phyloP scores from a whole-genome alignment of 1,140 invertebrate genomes.

The Danaus plexippus region DNA sequence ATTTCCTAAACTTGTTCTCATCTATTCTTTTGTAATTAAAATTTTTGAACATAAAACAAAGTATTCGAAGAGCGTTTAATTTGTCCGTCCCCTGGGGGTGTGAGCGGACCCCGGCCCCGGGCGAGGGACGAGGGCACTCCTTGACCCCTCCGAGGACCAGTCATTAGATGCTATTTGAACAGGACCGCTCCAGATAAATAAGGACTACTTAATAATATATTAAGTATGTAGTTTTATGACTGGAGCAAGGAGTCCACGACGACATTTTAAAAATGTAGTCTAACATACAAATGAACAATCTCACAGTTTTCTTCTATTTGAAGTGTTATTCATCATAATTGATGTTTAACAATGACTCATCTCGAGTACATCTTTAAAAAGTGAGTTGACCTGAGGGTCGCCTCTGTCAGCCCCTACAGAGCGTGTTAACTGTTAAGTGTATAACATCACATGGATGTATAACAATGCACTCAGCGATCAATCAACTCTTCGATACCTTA shows the following conservation, averaged over 20 bases:
- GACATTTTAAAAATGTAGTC: no score
- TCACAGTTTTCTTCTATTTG: conserved; percentile 1
- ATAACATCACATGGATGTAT: no score
- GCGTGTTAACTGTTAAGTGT: no score
- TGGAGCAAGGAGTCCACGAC: no score
- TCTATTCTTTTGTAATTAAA: conserved; percentile 21
- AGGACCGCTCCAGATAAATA: not conserved
- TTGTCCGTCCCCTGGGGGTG: not conserved
- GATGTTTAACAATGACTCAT: not conserved
- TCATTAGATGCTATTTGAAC: not conserved
- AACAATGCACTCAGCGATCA: no score
- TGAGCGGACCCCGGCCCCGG: no score
- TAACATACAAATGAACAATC: no score
- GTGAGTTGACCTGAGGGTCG: not conserved
- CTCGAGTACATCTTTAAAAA: conserved; percentile 1
- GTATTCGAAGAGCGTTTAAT: conserved; percentile 4
- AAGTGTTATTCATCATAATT: not conserved
- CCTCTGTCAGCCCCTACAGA: no score
- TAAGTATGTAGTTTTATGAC: not conserved
- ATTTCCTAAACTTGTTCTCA: no score
- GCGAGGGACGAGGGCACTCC: not conserved
- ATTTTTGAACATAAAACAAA: conserved; percentile 5
- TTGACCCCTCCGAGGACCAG: conserved; percentile 1
- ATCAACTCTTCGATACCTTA: no score
- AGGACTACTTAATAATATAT: not conserved